These are phyloP conservation scores for Smithornis capensis DNA, from an alignment of 2,113 vertebrate genomes.

Conservation along the genomic window DNA sequence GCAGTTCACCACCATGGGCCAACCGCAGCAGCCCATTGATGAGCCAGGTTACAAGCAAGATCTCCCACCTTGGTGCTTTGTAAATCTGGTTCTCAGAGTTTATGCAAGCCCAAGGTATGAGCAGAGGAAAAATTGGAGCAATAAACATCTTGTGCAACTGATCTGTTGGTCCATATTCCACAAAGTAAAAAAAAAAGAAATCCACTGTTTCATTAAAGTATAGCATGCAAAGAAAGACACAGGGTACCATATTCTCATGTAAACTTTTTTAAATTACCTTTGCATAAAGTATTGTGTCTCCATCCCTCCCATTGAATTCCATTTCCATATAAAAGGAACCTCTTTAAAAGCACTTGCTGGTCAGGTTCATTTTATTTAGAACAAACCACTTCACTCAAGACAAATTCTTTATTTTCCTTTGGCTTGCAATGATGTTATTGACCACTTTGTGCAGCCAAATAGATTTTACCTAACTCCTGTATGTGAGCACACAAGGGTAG, in stretches of 20 bases:
- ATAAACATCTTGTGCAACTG: not conserved
- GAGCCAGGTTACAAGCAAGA: not conserved
- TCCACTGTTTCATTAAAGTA: not conserved
- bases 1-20: not conserved
- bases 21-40: not conserved
- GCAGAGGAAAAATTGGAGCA: not conserved
- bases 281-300: not conserved
- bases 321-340: not conserved
- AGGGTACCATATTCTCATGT: not conserved
- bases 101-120: not conserved
- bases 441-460: not conserved
- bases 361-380: not conserved
- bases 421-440: not conserved
- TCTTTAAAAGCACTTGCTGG: not conserved
- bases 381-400: not conserved
- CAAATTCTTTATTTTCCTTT: not conserved
- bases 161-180: not conserved
- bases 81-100: not conserved
- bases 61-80: rapidly evolving
- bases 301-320: rapidly evolving
- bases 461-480: not conserved
- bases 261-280: not conserved
- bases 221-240: rapidly evolving
- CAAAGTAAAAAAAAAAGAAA: not conserved
- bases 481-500: not conserved